Conservation (phyloP, 2,113 vertebrate species). For the Istiophorus platypterus region DNA sequence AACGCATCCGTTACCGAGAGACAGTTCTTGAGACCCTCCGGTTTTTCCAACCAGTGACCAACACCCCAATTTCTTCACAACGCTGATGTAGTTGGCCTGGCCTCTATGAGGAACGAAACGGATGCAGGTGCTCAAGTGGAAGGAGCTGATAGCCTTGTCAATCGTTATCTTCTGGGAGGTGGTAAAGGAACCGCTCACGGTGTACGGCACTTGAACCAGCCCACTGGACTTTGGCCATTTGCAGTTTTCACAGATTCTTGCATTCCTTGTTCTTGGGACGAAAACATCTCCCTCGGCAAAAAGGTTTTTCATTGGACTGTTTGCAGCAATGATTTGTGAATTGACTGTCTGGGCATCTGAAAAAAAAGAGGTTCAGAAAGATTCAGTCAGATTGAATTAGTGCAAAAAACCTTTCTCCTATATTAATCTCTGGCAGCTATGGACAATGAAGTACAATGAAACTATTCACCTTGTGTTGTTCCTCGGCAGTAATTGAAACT, state of each 20-base stretch:
- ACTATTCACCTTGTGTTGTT: neutral
- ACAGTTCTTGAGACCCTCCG: neutral
- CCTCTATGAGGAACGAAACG: neutral
- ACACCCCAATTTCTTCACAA: neutral
- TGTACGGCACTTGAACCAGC: neutral
- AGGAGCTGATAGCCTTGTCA: rapidly evolving
- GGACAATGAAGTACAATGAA: neutral
- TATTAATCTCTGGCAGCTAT: neutral
- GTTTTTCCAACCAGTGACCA: neutral
- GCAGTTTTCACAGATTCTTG: neutral
- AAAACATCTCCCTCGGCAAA: neutral
- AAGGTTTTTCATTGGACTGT: rapidly evolving
- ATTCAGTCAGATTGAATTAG: neutral
- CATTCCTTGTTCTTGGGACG: neutral
- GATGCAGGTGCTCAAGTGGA: constrained; percentile 24
- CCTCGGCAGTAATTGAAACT: constrained; percentile 35
- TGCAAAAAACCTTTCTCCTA: neutral
- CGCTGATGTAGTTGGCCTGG: neutral
- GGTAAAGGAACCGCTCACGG: neutral
- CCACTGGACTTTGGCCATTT: neutral
- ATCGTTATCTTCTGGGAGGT: neutral
- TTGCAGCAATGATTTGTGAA: constrained; percentile 4
- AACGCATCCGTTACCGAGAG: neutral
- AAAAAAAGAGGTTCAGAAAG: neutral
- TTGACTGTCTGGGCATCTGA: neutral